These are phyloP conservation scores for Gavialis gangeticus DNA, from an alignment of 2,113 vertebrate genomes.

Conservation along the genomic window DNA sequence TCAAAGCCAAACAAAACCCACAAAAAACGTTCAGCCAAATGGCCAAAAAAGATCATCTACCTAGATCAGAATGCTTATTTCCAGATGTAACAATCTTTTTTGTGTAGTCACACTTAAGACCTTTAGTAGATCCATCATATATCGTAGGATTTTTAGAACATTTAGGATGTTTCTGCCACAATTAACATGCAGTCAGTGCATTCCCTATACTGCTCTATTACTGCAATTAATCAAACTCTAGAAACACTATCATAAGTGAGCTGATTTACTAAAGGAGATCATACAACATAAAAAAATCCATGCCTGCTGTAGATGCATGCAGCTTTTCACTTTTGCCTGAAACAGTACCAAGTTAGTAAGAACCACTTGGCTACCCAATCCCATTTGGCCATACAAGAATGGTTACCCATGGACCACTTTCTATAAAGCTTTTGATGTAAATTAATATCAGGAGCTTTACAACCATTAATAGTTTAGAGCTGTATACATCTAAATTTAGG, in stretches of 20 bases:
- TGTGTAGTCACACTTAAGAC: conserved; percentile 68
- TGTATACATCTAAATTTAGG: conserved; percentile 82
- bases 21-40: conserved; percentile 38
- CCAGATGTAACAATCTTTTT: conserved; percentile 62
- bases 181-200: conserved; percentile 78
- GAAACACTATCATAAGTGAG: conserved; percentile 71
- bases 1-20: conserved; percentile 74
- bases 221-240: conserved; percentile 73
- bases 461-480: conserved; percentile 76
- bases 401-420: conserved; percentile 54
- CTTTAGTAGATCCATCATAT: conserved; percentile 56
- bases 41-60: conserved; percentile 61
- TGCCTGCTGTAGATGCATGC: conserved; percentile 78
- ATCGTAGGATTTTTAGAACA: conserved; percentile 61
- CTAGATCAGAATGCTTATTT: conserved; percentile 55
- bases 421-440: conserved; percentile 70
- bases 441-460: conserved; percentile 71
- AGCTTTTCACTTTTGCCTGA: conserved; percentile 65
- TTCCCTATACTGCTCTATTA: conserved; percentile 77
- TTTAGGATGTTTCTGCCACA: conserved; percentile 72
- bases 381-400: conserved; percentile 51
- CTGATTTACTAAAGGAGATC: conserved; percentile 73
- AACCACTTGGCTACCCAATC: conserved; percentile 46
- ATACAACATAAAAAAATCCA: conserved; percentile 75
- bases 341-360: conserved; percentile 68